These are phyloP conservation scores for Scolopax bukidnonensis DNA, from an alignment of 2,797 vertebrate genomes.

Conservation along the genomic window DNA sequence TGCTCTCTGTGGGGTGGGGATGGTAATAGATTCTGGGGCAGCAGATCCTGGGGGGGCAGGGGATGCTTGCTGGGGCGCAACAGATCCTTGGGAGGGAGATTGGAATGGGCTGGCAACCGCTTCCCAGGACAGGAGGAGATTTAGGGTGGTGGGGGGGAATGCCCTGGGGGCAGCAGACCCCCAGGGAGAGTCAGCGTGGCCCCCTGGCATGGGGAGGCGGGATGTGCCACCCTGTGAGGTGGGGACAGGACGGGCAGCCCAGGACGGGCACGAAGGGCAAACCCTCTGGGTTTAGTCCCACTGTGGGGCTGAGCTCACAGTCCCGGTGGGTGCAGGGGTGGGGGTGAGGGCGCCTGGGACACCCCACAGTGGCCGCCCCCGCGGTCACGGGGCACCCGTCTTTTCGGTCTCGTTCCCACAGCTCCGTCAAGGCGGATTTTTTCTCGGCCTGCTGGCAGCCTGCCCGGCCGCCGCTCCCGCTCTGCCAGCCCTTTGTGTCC, in stretches of 20 bases:
- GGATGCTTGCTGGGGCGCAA: neutral
- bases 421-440: neutral
- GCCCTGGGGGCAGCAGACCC: neutral
- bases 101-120: neutral
- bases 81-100: neutral
- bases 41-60: too few species aligned
- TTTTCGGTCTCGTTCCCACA: conserved; percentile 42
- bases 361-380: neutral
- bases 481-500: conserved; percentile 37
- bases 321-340: neutral
- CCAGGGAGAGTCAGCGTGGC: neutral
- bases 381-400: neutral
- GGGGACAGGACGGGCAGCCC: neutral
- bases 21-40: neutral
- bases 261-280: neutral
- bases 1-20: accelerated
- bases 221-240: neutral
- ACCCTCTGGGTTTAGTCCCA: neutral
- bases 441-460: neutral
- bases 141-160: too few species aligned
- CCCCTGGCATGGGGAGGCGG: accelerated
- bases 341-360: neutral
- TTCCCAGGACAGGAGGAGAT: neutral
- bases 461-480: neutral
- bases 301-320: accelerated